Evolutionary conservation across 1,140 invertebrate genomes (phyloP).

Genomic region (Lasaia peninsularis): DNA sequence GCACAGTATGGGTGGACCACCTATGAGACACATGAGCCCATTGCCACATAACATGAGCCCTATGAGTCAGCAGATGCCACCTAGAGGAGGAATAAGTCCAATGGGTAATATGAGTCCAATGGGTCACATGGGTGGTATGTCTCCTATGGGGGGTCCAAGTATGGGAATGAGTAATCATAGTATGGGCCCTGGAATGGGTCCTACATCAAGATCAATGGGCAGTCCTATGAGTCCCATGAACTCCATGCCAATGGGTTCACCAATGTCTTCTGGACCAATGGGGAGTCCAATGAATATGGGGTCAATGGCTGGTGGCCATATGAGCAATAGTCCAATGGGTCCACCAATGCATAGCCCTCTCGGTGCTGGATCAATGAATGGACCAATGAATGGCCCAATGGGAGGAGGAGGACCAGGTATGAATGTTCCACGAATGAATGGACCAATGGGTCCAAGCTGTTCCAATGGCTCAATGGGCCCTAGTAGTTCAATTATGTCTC

Average conservation of each 20-base stretch:
- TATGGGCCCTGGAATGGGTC: constrained; percentile 78
- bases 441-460: constrained; percentile 73
- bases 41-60: constrained; percentile 82
- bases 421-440: constrained; percentile 75
- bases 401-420: constrained; percentile 74
- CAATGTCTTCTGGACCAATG: constrained; percentile 83
- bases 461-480: constrained; percentile 74
- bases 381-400: constrained; percentile 77
- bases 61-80: constrained; percentile 81
- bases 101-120: constrained; percentile 84
- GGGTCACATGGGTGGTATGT: constrained; percentile 77
- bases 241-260: constrained; percentile 84
- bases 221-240: constrained; percentile 84
- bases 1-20: constrained; percentile 83
- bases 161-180: constrained; percentile 76
- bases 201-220: constrained; percentile 78
- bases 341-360: constrained; percentile 78
- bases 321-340: constrained; percentile 82
- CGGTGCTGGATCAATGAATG: constrained; percentile 70
- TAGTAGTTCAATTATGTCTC: constrained; percentile 72
- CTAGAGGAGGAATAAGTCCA: constrained; percentile 81
- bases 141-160: constrained; percentile 75
- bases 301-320: constrained; percentile 77
- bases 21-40: constrained; percentile 85
- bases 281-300: constrained; percentile 84